These are phyloP conservation scores for Thinocorus orbignyianus DNA, from an alignment of 2,113 vertebrate species.

Conservation along the genomic window DNA sequence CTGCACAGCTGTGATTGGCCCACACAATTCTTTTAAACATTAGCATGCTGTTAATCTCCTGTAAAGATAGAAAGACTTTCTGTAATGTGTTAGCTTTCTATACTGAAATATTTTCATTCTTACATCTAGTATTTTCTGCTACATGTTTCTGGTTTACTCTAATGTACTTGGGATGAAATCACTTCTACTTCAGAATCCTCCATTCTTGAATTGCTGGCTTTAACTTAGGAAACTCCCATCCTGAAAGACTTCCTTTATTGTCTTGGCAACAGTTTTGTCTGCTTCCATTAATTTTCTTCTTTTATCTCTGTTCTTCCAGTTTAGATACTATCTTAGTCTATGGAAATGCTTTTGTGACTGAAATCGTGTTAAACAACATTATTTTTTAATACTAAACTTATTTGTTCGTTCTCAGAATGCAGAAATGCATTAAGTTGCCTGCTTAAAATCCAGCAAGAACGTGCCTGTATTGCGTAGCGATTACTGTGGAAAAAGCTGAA, in stretches of 20 bases:
- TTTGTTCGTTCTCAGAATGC: neutral
- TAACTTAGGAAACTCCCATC: conserved; percentile 15
- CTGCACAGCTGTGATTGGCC: neutral
- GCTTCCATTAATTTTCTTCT: conserved; percentile 40
- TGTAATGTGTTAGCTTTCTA: neutral
- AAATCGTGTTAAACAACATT: neutral
- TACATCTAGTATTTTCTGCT: neutral
- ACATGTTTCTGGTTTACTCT: neutral
- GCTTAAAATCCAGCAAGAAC: neutral
- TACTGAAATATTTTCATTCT: neutral
- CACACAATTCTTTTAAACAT: neutral
- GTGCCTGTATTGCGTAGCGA: neutral
- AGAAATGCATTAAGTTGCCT: neutral
- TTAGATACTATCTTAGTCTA: conserved; percentile 8
- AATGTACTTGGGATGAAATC: neutral
- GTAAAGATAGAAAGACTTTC: neutral
- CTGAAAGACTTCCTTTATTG: conserved; percentile 40
- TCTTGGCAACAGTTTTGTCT: conserved; percentile 32
- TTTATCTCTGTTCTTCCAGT: conserved; percentile 1
- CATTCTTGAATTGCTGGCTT: conserved; percentile 4
- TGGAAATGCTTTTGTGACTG: conserved; percentile 1
- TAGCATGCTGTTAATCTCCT: neutral
- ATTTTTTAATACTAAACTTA: neutral
- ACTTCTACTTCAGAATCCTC: neutral
- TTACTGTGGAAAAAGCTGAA: neutral